Base-by-base conservation (phyloP, 2,113 vertebrate genomes). In the Nothocercus nigrocapillus region DNA sequence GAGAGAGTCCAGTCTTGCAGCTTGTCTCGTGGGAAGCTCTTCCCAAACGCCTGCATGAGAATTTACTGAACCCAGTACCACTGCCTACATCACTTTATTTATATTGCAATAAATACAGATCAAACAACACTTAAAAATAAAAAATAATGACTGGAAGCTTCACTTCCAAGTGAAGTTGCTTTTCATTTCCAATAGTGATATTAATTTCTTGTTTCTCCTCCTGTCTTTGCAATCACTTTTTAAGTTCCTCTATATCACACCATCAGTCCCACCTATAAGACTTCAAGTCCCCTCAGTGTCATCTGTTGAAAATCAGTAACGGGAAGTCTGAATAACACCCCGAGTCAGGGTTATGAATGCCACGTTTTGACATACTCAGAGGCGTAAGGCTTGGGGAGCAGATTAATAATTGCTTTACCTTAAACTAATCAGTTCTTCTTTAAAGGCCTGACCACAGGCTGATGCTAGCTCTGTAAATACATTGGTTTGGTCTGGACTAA, bases 321-420 rank as follows among this genome's bases (percentile, higher is more conserved):
- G 83, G 87, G 88, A 96, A 96, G 89, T 90, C 95, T 96, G 93
- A 97, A 96, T 94, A 96, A 96, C 49, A 56, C 88, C 90, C 85
- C 19, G 91, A 93, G 59, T 90, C 76, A 73, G 95, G 66, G 81
- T 91, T 94, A 96, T 88, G 92, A 92, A 95, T 88, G 82, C 47
- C 86, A 85, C 67, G 51, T 95, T 94, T 93, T 89, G 54, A 84
- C 94, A 87, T 5, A 59, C 56, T 87, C 62, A 56, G 63, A 66
- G 75, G 47, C 13, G 6, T 73, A 80, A 92, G 77, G n/a, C n/a
- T 30, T 74, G 18, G 92, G 74, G 70, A 92, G 70, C 1, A 6
- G 76, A 92, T 97, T 96, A 95, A 93, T 96, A 96, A 97, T 93
- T 94, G 89, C 84, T 90, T 91, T 64, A 94, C 66, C 92, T 87